A percentile compares a stretch with the other conserved stretches of the same genome.
phyloP scores from a whole-genome alignment of 2,797 vertebrate genomes.

The Liparis tanakae region DNA sequence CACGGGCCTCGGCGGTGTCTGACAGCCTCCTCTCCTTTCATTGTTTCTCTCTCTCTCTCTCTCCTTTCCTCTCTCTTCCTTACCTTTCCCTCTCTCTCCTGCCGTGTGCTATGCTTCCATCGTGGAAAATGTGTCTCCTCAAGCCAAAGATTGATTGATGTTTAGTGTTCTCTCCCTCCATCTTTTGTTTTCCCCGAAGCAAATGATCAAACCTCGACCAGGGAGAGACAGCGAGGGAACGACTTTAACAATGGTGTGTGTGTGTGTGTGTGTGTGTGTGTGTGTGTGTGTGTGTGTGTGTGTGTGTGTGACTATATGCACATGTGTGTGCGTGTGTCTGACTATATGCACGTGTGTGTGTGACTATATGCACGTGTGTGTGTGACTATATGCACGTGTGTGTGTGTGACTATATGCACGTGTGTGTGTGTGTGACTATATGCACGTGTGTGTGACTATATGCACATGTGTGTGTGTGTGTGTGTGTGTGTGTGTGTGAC shows the following conservation, averaged over 20 bases:
- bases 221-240: slow-evolving; percentile 11
- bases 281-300: slow-evolving; percentile 1
- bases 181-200: slow-evolving; percentile 17
- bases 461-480: neutral
- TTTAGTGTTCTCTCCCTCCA: slow-evolving; percentile 22
- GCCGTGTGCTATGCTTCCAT: slow-evolving; percentile 14
- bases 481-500: slow-evolving; percentile 6
- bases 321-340: too few species aligned
- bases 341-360: too few species aligned
- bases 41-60: neutral
- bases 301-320: slow-evolving; percentile 17
- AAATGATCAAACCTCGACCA: slow-evolving; percentile 42
- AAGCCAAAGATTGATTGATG: neutral
- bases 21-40: neutral
- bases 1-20: neutral
- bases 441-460: slow-evolving; percentile 16
- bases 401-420: too few species aligned
- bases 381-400: too few species aligned
- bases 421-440: too few species aligned
- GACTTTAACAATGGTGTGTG: slow-evolving; percentile 14
- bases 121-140: slow-evolving; percentile 35
- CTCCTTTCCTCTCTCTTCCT: neutral
- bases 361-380: too few species aligned
- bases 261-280: neutral
- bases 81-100: neutral